These are phyloP conservation scores for Bovichtus variegatus DNA, from an alignment of 2,797 vertebrate species.

Conservation along the genomic window DNA sequence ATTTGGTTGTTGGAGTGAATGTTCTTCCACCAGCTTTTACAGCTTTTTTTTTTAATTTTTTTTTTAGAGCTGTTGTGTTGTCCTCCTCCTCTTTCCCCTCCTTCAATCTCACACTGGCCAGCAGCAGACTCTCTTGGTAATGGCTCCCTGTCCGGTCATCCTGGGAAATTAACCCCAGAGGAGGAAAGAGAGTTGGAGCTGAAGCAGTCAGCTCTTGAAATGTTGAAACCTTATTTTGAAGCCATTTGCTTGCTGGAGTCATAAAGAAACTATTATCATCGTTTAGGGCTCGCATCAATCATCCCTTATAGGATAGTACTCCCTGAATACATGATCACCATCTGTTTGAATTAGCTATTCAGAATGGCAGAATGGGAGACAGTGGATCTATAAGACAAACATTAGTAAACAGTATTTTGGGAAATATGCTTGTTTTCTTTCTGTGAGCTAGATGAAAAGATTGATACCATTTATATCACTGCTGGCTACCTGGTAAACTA, in stretches of 20 bases:
- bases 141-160: constrained; percentile 30
- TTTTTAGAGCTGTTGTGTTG: neutral
- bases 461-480: neutral
- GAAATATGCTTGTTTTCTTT: neutral
- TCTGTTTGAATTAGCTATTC: neutral
- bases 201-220: neutral
- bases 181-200: constrained; percentile 17
- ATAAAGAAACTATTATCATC: neutral
- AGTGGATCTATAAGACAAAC: neutral
- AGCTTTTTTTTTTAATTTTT: no score
- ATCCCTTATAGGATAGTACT: neutral
- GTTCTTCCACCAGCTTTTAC: neutral
- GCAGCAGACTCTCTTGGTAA: constrained; percentile 40
- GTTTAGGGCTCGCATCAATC: neutral
- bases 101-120: neutral
- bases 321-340: neutral
- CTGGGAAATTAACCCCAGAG: constrained; percentile 28
- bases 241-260: neutral
- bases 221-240: neutral
- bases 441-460: neutral
- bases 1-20: neutral
- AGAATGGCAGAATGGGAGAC: neutral
- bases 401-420: constrained; percentile 10
- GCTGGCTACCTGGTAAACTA: no score
- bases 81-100: neutral